phyloP scores from a whole-genome alignment of 2,797 vertebrate genomes.

The Sebastes wilsoni region DNA sequence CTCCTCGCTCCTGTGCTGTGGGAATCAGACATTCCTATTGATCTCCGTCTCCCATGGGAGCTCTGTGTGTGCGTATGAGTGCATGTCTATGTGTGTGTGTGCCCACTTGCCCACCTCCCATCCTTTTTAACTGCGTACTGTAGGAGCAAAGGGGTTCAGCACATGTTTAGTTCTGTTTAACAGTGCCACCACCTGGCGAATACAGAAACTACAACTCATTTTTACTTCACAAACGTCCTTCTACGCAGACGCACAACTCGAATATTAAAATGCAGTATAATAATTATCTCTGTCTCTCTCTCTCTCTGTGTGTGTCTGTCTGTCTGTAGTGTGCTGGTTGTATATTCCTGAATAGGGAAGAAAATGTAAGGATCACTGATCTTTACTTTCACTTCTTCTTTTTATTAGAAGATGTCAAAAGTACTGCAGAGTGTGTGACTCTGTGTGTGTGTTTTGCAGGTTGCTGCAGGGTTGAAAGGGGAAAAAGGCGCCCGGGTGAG shows the following conservation, averaged over 20 bases:
- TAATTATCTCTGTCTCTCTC: conserved; percentile 17
- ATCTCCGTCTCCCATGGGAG: conserved; percentile 75
- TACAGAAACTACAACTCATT: conserved; percentile 23
- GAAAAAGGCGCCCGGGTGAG: conserved; percentile 75
- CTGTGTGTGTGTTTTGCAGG: conserved; percentile 57
- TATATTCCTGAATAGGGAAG: conserved; percentile 74
- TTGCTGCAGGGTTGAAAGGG: conserved; percentile 60
- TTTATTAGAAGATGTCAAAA: conserved; percentile 7
- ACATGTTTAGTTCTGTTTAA: conserved; percentile 58
- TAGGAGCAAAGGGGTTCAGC: not conserved
- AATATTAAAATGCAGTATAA: not conserved
- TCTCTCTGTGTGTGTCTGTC: conserved; percentile 30
- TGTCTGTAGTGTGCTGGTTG: conserved; percentile 78
- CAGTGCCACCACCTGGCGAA: conserved; percentile 69
- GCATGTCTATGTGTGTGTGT: not conserved
- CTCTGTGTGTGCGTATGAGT: conserved; percentile 5
- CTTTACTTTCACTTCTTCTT: conserved; percentile 54
- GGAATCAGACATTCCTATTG: conserved; percentile 82
- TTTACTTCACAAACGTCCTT: not conserved
- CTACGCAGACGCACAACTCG: not conserved
- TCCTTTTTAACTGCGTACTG: conserved; percentile 36
- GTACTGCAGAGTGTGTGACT: conserved; percentile 1
- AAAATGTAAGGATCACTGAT: conserved; percentile 76
- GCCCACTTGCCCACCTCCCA: conserved; percentile 35
- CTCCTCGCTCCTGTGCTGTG: conserved; percentile 56